phyloP scores from a whole-genome alignment of 1,140 invertebrate species.

The Sycophila sp. region DNA sequence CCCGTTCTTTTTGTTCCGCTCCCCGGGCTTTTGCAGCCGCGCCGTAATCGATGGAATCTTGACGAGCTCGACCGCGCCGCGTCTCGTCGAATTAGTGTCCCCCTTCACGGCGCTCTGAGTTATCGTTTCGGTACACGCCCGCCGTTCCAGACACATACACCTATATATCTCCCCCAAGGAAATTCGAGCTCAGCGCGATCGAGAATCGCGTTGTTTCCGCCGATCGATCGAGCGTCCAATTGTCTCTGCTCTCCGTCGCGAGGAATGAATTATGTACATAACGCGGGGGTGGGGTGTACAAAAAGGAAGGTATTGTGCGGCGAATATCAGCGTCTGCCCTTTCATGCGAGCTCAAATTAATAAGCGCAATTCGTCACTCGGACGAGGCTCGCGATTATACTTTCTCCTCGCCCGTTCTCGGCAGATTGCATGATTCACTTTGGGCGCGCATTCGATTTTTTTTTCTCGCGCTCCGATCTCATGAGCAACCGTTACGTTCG shows the following conservation, averaged over 20 bases:
- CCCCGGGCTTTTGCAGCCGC: background rate
- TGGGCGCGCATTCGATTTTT: too few relatives aligned
- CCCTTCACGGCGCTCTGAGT: background rate
- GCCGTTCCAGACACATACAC: too few relatives aligned
- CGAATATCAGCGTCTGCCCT: too few relatives aligned
- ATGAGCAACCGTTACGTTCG: too few relatives aligned
- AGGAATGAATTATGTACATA: too few relatives aligned
- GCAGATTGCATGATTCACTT: too few relatives aligned
- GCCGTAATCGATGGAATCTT: constrained; percentile 22
- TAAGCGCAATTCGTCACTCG: background rate
- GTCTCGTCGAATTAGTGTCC: constrained; percentile 10
- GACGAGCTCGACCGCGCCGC: background rate
- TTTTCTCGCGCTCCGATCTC: too few relatives aligned
- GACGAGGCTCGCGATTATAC: background rate
- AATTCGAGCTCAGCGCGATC: too few relatives aligned
- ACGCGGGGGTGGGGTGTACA: too few relatives aligned
- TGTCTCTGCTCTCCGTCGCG: too few relatives aligned
- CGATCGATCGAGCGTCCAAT: too few relatives aligned
- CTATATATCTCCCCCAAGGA: background rate
- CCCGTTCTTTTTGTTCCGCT: background rate
- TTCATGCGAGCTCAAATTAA: background rate
- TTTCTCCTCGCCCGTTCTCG: background rate
- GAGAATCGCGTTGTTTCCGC: background rate
- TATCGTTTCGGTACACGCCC: background rate
- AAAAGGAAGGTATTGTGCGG: too few relatives aligned